Conservation (phyloP, 2,113 vertebrate species). For the Tenrec ecaudatus region DNA sequence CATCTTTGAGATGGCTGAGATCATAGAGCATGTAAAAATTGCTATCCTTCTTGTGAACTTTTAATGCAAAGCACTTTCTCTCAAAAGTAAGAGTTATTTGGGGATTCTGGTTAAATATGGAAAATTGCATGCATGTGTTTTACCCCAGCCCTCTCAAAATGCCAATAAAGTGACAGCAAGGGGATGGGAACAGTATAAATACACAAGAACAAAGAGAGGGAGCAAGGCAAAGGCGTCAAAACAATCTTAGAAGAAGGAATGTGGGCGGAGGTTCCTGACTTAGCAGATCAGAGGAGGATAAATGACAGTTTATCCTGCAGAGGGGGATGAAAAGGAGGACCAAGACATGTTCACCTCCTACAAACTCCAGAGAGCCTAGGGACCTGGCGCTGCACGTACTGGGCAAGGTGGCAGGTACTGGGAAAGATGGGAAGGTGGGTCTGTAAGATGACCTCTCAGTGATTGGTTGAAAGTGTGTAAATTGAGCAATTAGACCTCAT, state of each 20-base stretch:
- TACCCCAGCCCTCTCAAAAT: constrained; percentile 42
- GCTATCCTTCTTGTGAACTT: constrained; percentile 1
- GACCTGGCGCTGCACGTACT: no score
- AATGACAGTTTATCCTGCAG: background rate
- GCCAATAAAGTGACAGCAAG: constrained; percentile 39
- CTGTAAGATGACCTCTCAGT: background rate
- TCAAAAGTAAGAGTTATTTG: constrained; percentile 46
- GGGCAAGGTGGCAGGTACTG: background rate
- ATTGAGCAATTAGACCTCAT: background rate
- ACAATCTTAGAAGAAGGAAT: background rate
- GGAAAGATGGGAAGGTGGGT: background rate
- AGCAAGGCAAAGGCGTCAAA: constrained; percentile 46
- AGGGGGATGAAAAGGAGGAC: background rate
- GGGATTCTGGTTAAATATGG: constrained; percentile 56
- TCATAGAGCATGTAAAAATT: background rate
- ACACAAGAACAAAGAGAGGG: background rate
- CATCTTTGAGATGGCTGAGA: background rate
- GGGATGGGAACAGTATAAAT: constrained; percentile 26
- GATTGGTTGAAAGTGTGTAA: background rate
- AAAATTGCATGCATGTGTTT: background rate
- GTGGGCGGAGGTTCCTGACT: background rate
- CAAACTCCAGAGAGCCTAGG: background rate
- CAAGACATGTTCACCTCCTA: background rate
- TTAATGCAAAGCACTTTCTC: constrained; percentile 48
- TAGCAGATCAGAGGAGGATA: background rate